phyloP scores from a whole-genome alignment of 2,888 invertebrate genomes.

The Melipona beecheii region DNA sequence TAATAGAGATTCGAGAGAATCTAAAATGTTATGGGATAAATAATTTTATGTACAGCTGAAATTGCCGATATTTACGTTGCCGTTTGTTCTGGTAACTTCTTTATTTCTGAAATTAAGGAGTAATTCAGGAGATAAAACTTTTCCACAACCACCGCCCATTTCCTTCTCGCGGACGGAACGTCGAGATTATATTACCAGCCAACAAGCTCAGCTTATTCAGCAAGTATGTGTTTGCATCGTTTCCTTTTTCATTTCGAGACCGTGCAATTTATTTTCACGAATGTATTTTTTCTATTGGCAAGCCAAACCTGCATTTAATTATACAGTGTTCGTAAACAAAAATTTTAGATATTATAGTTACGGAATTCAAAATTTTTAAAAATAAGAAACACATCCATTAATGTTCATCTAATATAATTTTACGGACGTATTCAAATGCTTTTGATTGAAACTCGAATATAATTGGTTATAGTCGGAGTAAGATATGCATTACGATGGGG shows the following conservation, averaged over 20 bases:
- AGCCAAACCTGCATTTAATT: neutral
- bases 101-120: conserved; percentile 81
- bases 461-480: neutral
- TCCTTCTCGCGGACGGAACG: conserved; percentile 82
- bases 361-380: neutral
- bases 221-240: conserved; percentile 41
- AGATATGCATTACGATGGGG: neutral
- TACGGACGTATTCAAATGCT: neutral
- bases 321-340: neutral
- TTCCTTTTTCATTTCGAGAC: neutral
- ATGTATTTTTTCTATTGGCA: neutral
- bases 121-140: conserved; percentile 68
- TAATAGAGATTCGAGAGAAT: neutral
- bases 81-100: conserved; percentile 80
- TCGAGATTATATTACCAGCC: conserved; percentile 67
- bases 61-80: conserved; percentile 80
- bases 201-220: conserved; percentile 26
- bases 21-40: neutral
- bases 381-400: neutral
- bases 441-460: neutral
- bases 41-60: conserved; percentile 63
- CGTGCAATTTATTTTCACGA: neutral
- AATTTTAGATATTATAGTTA: neutral
- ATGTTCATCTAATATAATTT: neutral
- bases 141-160: conserved; percentile 74